Evolutionary conservation across 2,113 vertebrate species (phyloP), one percentile per base, ranked within the genome.

Genomic region (Megaptera novaeangliae): DNA sequence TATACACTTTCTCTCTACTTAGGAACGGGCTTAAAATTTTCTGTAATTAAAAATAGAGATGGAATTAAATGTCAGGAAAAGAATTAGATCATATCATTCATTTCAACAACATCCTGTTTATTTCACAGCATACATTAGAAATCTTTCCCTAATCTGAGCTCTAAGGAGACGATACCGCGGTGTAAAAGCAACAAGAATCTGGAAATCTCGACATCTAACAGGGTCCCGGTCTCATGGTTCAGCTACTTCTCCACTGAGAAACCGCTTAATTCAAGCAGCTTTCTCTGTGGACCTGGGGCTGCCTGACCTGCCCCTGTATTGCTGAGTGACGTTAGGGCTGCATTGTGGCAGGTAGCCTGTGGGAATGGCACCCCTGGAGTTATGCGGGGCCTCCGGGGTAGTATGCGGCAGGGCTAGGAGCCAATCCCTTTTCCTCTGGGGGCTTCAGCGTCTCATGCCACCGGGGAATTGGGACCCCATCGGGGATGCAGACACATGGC

Each of bases 401-500:
- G 21, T 68, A 1, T n/a, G 17, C 5, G 0, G 63, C 31, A 10
- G 52, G 31, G 46, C 41, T 7, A 0, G 23, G 36, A 64, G 59
- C 92, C 66, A 66, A 0, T 46, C 21, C 23, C 71, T 81, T 68
- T 34, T 36, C 36, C 36, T 94, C 44, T 71, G 3, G 27, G 29
- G 23, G 4, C 81, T 52, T 92, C 39, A 0, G 11, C 3, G 1
- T 88, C 55, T 83, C 8, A 0, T 93, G 27, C 52, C n/a, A 15
- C 10, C 4, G 21, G 44, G 66, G 41, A 52, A 14, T 7, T 82
- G 17, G 46, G 41, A 68, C 23, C 68, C 34, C 44, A 23, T 18
- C 4, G 0, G 39, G 31, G 18, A 14, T n/a, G 12, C 25, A 36
- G 46, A 66, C 7, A 1, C 0, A 1, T 5, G 31, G 15, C 68